These are phyloP conservation scores for Cylloceria caligata DNA, from an alignment of 2,888 invertebrate genomes.

Conservation along the genomic window DNA sequence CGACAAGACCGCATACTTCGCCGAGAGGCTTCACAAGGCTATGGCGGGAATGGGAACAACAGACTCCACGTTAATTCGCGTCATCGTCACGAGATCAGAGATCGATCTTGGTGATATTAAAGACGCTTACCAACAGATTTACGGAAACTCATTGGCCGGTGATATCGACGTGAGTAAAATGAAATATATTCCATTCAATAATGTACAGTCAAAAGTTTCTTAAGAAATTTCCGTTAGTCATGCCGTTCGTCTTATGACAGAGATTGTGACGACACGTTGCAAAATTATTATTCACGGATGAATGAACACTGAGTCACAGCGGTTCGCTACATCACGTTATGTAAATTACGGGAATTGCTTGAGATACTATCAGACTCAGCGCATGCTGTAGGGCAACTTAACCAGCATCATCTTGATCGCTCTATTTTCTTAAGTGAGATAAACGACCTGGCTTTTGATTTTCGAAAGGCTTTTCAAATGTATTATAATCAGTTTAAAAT, in stretches of 20 bases:
- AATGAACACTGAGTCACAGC: conserved; percentile 59
- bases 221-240: conserved; percentile 61
- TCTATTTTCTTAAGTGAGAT: conserved; percentile 34
- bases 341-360: conserved; percentile 45
- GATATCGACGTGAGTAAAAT: conserved; percentile 90
- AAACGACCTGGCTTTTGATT: conserved; percentile 15
- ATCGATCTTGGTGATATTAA: conserved; percentile 95
- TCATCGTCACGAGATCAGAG: conserved; percentile 93
- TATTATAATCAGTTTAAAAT: neutral
- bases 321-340: conserved; percentile 29
- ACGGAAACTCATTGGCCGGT: conserved; percentile 91
- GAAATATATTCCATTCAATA: conserved; percentile 15
- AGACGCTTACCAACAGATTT: conserved; percentile 91
- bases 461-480: neutral
- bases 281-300: conserved; percentile 53
- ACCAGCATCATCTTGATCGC: conserved; percentile 38
- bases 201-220: conserved; percentile 53
- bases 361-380: conserved; percentile 46
- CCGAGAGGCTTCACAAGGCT: conserved; percentile 92
- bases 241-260: neutral
- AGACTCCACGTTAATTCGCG: conserved; percentile 93
- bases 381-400: conserved; percentile 44
- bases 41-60: conserved; percentile 97
- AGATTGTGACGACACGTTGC: neutral
- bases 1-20: conserved; percentile 94